These are phyloP conservation scores for Argyra leucocephala DNA, from an alignment of 2,888 invertebrate species.

Conservation along the genomic window DNA sequence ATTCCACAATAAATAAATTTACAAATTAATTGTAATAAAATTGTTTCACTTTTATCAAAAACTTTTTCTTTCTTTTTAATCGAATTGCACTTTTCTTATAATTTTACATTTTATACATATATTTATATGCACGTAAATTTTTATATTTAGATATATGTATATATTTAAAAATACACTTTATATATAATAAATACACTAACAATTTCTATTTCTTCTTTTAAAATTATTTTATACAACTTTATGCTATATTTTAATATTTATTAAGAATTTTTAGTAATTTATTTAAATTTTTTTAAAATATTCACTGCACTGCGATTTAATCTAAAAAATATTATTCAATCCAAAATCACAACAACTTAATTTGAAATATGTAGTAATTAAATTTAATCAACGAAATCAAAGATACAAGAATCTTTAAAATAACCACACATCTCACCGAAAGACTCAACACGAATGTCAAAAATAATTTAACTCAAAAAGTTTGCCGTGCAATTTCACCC, in stretches of 20 bases:
- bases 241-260: background rate
- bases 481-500: background rate
- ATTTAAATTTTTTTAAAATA: background rate
- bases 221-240: background rate
- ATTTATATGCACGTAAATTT: no score
- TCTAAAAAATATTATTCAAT: background rate
- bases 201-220: no score
- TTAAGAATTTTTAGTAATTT: background rate
- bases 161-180: no score
- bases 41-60: no score
- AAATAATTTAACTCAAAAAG: background rate
- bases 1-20: no score
- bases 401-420: background rate
- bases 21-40: no score
- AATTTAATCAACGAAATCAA: background rate
- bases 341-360: background rate
- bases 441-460: constrained; percentile 6
- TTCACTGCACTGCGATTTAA: no score
- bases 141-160: no score
- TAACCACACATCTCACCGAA: background rate
- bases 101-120: no score
- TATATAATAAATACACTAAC: background rate
- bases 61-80: no score
- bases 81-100: no score
- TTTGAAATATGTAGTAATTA: background rate